Evolutionary conservation across 2,797 vertebrate genomes (phyloP).

Genomic region (Danio albolineatus): DNA sequence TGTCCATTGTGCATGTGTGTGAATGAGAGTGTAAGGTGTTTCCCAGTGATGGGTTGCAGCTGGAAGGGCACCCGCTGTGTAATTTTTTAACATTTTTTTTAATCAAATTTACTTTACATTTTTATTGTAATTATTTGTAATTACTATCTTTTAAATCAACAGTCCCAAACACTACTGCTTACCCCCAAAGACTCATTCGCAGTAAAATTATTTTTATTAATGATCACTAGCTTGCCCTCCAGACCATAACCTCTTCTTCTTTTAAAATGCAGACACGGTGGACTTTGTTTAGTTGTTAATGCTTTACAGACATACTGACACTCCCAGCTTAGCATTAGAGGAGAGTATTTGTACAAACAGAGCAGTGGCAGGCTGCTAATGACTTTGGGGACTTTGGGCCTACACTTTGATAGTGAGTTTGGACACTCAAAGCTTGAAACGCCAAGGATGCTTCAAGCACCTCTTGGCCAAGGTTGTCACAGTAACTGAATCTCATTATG

Average conservation of each 20-base stretch:
- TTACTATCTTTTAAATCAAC: no score
- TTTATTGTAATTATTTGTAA: no score
- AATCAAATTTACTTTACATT: no score
- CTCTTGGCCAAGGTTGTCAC: constrained; percentile 54
- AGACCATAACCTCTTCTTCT: constrained; percentile 3
- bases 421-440: constrained; percentile 52
- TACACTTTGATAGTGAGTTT: constrained; percentile 64
- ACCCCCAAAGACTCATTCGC: not conserved
- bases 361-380: constrained; percentile 62
- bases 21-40: no score
- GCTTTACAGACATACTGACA: constrained; percentile 36
- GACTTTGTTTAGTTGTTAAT: constrained; percentile 14
- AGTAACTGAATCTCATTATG: constrained; percentile 59
- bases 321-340: constrained; percentile 52
- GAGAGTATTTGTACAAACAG: constrained; percentile 59
- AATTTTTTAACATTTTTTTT: no score
- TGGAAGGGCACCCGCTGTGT: no score
- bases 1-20: no score
- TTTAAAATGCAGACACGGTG: constrained; percentile 6
- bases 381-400: constrained; percentile 60
- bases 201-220: not conserved
- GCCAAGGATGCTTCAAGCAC: constrained; percentile 58
- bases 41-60: no score
- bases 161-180: no score
- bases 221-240: not conserved